A percentile compares a stretch with the other conserved stretches of the same genome.
These are phyloP conservation scores for Papilio helenus DNA, from an alignment of 1,140 invertebrate genomes.

Conservation along the genomic window DNA sequence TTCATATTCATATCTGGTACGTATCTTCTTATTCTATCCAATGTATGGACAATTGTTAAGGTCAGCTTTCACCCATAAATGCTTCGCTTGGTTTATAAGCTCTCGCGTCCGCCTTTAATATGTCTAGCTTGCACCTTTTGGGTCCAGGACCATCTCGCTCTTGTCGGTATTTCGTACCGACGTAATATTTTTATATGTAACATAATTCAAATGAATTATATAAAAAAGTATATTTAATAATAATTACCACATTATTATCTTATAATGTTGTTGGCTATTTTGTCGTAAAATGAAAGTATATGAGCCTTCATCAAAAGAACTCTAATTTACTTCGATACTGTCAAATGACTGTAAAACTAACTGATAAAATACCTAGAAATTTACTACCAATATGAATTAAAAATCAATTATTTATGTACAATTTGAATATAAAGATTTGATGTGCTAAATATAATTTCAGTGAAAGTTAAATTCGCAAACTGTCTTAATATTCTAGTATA, in stretches of 20 bases:
- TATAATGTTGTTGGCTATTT: too few relatives aligned
- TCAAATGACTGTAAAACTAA: too few relatives aligned
- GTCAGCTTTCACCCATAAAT: conserved; percentile 21
- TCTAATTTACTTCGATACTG: too few relatives aligned
- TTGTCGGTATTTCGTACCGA: not conserved
- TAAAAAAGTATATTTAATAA: not conserved
- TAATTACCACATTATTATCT: not conserved
- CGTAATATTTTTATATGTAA: not conserved
- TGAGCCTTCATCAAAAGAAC: too few relatives aligned
- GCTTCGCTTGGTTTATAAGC: conserved; percentile 19
- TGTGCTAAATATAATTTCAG: not conserved
- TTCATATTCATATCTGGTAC: not conserved
- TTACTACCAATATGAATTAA: not conserved
- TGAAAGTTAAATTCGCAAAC: not conserved
- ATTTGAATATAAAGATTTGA: not conserved
- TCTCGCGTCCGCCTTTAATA: conserved; percentile 3
- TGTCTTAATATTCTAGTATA: conserved; percentile 8
- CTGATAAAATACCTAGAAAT: too few relatives aligned
- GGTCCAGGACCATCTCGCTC: not conserved
- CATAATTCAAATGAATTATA: not conserved
- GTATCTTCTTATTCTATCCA: not conserved
- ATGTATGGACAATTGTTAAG: conserved; percentile 13
- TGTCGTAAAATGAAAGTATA: too few relatives aligned
- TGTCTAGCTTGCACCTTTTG: conserved; percentile 4
- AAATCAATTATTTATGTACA: not conserved